Evolutionary conservation across 2,113 vertebrate species (phyloP).

Genomic region (Gymnarchus niloticus): DNA sequence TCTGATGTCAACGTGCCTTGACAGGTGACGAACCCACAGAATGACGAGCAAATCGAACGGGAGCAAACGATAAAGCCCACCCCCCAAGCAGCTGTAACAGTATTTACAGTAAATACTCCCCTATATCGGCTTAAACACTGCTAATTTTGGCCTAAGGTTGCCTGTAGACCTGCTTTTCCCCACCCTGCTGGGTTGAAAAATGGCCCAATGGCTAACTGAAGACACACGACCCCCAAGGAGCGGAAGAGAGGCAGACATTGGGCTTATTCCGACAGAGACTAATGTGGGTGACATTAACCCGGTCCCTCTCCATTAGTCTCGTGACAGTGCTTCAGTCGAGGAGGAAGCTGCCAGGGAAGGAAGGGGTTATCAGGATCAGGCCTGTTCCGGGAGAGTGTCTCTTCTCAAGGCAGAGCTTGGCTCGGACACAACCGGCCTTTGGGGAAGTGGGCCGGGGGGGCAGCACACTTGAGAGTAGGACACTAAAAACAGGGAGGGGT

Average conservation of each 20-base stretch:
- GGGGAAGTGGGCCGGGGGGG: not conserved
- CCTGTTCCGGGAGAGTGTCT: not conserved
- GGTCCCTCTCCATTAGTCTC: slow-evolving; percentile 1
- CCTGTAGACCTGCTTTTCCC: not conserved
- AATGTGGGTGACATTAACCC: slow-evolving; percentile 14
- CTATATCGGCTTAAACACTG: not conserved
- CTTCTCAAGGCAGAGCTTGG: not conserved
- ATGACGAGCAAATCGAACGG: not conserved
- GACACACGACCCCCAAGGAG: not conserved
- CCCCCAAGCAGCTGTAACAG: no score
- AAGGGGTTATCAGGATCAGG: not conserved
- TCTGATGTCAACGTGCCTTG: not conserved
- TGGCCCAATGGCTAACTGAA: not conserved
- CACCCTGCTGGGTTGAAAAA: not conserved
- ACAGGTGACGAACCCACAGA: not conserved
- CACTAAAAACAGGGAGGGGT: not conserved
- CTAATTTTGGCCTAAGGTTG: not conserved
- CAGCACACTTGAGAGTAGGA: not conserved
- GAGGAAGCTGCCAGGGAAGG: not conserved
- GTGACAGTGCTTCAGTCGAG: not conserved
- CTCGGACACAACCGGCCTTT: not conserved
- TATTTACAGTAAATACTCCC: not conserved
- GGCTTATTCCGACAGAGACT: slow-evolving; percentile 10
- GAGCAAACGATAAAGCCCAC: no score
- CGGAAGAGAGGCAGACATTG: not conserved